Evolutionary conservation across 2,113 vertebrate species (phyloP).

Genomic region (Spheniscus mendiculus): DNA sequence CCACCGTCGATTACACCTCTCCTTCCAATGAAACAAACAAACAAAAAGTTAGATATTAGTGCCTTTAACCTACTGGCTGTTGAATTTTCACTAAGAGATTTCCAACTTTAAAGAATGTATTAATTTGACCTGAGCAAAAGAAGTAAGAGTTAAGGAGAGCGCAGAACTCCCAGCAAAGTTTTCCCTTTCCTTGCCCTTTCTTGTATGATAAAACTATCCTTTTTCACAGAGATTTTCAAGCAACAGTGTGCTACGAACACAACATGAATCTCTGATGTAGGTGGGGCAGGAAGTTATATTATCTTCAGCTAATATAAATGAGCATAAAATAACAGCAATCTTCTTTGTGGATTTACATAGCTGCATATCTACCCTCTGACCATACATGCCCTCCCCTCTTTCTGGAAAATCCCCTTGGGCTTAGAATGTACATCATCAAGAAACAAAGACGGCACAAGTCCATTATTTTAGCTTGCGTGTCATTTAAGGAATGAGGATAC

Average conservation of each 20-base stretch:
- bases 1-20: neutral
- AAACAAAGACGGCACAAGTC: neutral
- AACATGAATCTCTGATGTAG: neutral
- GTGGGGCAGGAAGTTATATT: neutral
- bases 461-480: neutral
- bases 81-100: neutral
- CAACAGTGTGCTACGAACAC: neutral
- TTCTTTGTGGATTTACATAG: neutral
- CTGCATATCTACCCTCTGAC: neutral
- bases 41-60: neutral
- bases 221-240: neutral
- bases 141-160: neutral
- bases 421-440: neutral
- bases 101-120: neutral
- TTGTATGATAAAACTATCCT: neutral
- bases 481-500: slow-evolving; percentile 4
- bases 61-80: neutral
- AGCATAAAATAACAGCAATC: neutral
- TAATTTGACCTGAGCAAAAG: neutral
- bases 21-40: neutral
- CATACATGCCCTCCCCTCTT: neutral
- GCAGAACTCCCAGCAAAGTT: neutral
- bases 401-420: slow-evolving; percentile 28
- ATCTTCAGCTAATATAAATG: neutral
- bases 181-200: neutral